phyloP scores from a whole-genome alignment of 2,888 invertebrate species.

The Phengaris arion region DNA sequence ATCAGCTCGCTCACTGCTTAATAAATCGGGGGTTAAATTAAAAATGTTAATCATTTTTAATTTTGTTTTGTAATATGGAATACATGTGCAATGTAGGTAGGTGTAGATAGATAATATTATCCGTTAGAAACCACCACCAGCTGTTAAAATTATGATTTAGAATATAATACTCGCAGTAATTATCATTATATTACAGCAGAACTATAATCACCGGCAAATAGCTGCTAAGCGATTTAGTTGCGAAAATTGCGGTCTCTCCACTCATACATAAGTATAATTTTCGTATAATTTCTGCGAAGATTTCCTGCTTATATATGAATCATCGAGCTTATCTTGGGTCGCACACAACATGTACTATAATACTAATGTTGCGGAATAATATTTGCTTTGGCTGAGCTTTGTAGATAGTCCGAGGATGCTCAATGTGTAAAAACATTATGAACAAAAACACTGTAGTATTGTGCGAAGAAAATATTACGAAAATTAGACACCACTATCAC shows the following conservation, averaged over 20 bases:
- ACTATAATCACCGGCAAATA: background rate
- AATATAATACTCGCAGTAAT: no score
- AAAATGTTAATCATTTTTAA: no score
- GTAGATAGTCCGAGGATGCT: background rate
- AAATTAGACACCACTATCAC: background rate
- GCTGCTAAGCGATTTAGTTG: constrained; percentile 1
- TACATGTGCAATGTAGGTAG: no score
- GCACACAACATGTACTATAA: constrained; percentile 27
- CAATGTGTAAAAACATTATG: background rate
- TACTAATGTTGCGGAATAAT: constrained; percentile 7
- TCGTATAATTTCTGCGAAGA: constrained; percentile 8
- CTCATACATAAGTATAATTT: background rate
- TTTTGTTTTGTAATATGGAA: no score
- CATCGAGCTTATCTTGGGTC: constrained; percentile 3
- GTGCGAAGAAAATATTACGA: background rate
- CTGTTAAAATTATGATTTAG: no score
- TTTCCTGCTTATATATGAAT: constrained; percentile 9
- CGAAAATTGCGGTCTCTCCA: background rate
- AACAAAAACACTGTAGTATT: background rate
- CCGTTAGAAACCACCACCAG: no score
- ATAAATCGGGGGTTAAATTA: no score
- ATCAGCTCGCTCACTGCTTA: no score
- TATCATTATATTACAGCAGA: no score
- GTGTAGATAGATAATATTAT: no score
- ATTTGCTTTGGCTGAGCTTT: background rate